Conservation (phyloP, 2,797 vertebrate species). For the Eospalax fontanierii region DNA sequence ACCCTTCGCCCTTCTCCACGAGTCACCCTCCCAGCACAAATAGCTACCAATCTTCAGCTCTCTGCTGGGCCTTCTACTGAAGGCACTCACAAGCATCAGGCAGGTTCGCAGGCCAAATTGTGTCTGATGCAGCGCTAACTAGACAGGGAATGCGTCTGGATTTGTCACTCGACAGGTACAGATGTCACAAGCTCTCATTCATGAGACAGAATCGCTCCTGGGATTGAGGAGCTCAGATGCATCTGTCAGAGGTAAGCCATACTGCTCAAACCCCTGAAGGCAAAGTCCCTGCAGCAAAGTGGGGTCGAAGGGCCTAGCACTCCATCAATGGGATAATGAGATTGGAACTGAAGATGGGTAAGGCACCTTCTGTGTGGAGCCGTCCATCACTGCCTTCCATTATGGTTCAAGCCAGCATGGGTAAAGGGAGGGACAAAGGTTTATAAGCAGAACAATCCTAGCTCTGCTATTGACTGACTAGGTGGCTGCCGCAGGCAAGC, state of each 20-base stretch:
- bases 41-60: not conserved
- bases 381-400: not conserved
- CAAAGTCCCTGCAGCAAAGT: not conserved
- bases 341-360: not conserved
- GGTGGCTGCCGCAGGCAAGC: not conserved
- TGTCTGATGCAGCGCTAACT: slow-evolving; percentile 4
- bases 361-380: not conserved
- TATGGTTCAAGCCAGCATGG: not conserved
- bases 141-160: slow-evolving; percentile 47
- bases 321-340: not conserved
- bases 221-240: slow-evolving; percentile 11
- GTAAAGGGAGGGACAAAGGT: not conserved
- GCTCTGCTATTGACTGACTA: rapidly evolving
- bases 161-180: slow-evolving; percentile 64
- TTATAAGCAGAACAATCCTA: not conserved
- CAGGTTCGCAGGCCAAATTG: not conserved
- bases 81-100: not conserved
- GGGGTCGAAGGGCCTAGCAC: not conserved
- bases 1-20: not conserved
- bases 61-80: not conserved
- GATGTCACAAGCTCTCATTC: slow-evolving; percentile 75
- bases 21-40: rapidly evolving
- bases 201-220: slow-evolving; percentile 55
- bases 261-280: rapidly evolving
- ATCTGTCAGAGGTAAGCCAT: not conserved